Percentiles rank a stretch among this genome's conserved stretches.
phyloP scores from a whole-genome alignment of 2,113 vertebrate species.

The Ciconia maguari region DNA sequence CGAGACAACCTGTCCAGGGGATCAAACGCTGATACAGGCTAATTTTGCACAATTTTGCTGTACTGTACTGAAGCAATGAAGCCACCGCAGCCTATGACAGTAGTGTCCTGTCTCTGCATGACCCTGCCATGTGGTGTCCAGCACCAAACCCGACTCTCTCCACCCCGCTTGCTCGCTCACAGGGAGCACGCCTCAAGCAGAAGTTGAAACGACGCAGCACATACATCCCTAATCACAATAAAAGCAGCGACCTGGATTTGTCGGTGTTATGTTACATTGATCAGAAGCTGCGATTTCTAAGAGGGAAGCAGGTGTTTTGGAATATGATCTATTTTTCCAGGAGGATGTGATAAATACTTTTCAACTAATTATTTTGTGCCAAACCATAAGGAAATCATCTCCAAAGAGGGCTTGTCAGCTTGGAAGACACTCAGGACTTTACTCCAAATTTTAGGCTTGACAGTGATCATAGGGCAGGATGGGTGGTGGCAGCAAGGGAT shows the following conservation, averaged over 20 bases:
- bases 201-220: background rate
- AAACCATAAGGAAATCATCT: background rate
- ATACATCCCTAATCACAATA: slow-evolving; percentile 5
- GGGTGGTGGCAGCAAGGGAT: background rate
- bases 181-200: background rate
- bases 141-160: background rate
- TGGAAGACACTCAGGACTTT: background rate
- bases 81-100: fast-evolving
- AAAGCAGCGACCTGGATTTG: slow-evolving; percentile 7
- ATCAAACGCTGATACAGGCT: background rate
- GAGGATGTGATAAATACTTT: slow-evolving; percentile 11
- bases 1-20: background rate
- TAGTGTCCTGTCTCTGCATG: background rate
- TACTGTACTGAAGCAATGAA: background rate
- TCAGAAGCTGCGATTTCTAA: background rate
- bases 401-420: background rate
- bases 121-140: background rate
- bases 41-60: background rate
- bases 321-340: slow-evolving; percentile 51
- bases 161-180: fast-evolving
- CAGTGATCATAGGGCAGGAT: background rate
- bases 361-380: slow-evolving; percentile 30
- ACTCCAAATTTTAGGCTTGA: background rate
- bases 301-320: background rate
- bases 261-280: slow-evolving; percentile 1